These are phyloP conservation scores for Haemorhous mexicanus DNA, from an alignment of 2,113 vertebrate species.

Conservation along the genomic window DNA sequence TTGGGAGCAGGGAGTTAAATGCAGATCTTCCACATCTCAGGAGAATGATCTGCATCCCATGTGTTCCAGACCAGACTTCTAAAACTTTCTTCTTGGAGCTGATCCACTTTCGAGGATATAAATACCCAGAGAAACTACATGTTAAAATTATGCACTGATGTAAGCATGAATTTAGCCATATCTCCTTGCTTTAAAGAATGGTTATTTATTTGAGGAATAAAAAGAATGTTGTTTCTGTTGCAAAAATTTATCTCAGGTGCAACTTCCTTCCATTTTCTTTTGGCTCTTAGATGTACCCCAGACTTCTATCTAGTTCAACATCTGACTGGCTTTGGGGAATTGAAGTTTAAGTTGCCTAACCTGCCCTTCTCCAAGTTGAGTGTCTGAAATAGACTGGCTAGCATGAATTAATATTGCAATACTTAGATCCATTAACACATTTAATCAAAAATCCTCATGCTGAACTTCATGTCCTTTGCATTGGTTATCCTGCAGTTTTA, in stretches of 20 bases:
- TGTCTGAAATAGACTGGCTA: neutral
- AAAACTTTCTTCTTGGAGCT: conserved; percentile 32
- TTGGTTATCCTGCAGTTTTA: neutral
- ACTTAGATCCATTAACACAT: neutral
- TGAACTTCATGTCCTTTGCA: neutral
- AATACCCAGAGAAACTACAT: neutral
- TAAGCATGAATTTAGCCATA: neutral
- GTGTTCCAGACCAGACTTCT: conserved; percentile 7
- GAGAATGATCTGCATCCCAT: conserved; percentile 3
- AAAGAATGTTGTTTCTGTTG: neutral
- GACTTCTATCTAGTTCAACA: neutral
- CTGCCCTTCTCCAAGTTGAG: neutral
- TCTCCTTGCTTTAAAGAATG: neutral
- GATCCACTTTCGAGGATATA: conserved; percentile 13
- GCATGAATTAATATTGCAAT: neutral
- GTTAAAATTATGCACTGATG: neutral
- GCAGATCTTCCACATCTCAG: neutral
- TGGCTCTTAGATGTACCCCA: neutral
- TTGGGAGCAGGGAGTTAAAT: conserved; percentile 2
- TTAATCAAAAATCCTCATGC: neutral
- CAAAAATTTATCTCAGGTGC: neutral
- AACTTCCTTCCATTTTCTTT: neutral
- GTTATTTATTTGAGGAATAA: neutral
- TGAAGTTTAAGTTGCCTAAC: neutral
- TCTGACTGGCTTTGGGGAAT: neutral